phyloP scores from a whole-genome alignment of 92 coral and sea anemone genomes.

The Epizoanthus rinbou region DNA sequence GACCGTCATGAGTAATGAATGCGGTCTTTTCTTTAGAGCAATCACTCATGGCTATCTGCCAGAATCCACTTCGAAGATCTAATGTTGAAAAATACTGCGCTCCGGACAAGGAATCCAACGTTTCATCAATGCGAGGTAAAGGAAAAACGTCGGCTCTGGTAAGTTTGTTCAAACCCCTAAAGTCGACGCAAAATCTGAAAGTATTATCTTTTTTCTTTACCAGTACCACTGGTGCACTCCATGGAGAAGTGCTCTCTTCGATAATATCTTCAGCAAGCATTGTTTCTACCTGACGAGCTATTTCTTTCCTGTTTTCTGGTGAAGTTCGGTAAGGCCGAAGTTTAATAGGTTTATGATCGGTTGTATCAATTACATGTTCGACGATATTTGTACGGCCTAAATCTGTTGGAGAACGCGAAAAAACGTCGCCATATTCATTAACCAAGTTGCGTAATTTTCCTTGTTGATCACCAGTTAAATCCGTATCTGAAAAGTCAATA shows the following conservation, averaged over 20 bases:
- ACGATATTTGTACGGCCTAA: slow-evolving; percentile 63
- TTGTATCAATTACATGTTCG: slow-evolving; percentile 58
- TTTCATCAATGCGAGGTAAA: slow-evolving; percentile 58
- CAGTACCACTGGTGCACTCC: slow-evolving; percentile 67
- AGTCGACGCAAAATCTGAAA: slow-evolving; percentile 59
- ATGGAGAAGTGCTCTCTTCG: slow-evolving; percentile 58
- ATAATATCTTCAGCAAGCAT: slow-evolving; percentile 56
- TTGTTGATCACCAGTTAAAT: background rate
- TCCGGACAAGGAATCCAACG: slow-evolving; percentile 52
- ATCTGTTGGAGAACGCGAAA: slow-evolving; percentile 46
- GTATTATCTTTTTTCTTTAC: slow-evolving; percentile 64
- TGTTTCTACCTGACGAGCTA: slow-evolving; percentile 50
- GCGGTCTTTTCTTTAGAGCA: slow-evolving; percentile 56
- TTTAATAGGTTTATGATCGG: slow-evolving; percentile 53
- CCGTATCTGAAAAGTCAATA: slow-evolving; percentile 7
- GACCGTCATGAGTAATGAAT: slow-evolving; percentile 59
- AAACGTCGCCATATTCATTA: slow-evolving; percentile 45
- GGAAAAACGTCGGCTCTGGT: slow-evolving; percentile 53
- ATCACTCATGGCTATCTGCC: slow-evolving; percentile 53
- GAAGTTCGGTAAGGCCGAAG: slow-evolving; percentile 66
- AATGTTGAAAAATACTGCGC: slow-evolving; percentile 52
- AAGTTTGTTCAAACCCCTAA: slow-evolving; percentile 44
- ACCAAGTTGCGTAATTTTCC: slow-evolving; percentile 25
- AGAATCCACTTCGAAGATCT: slow-evolving; percentile 60
- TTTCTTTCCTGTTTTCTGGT: slow-evolving; percentile 49